Percentiles rank a stretch among this genome's conserved stretches.
Conservation (phyloP, 2,113 vertebrate genomes). For the Pantherophis guttatus region DNA sequence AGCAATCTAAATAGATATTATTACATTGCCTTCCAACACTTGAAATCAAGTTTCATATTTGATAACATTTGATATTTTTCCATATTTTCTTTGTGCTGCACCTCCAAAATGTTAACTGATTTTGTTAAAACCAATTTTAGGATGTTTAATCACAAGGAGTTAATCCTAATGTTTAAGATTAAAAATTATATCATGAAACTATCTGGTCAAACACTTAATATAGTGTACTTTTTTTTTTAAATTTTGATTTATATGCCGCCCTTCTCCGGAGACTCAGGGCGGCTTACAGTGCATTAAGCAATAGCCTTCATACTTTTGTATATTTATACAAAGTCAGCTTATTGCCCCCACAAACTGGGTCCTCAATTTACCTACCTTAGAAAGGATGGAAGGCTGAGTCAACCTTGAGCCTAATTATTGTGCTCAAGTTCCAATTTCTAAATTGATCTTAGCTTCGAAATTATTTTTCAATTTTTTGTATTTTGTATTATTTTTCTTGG, state of each 20-base stretch:
- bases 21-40: not conserved
- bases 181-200: not conserved
- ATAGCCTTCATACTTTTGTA: no score
- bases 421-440: not conserved
- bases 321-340: no score
- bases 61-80: not conserved
- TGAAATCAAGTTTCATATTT: not conserved
- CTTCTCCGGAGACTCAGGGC: no score
- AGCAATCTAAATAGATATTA: not conserved
- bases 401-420: not conserved
- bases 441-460: not conserved
- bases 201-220: not conserved
- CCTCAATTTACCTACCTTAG: no score
- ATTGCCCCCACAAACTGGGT: no score
- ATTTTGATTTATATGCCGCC: no score
- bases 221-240: not conserved
- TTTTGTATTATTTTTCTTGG: not conserved
- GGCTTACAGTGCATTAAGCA: no score
- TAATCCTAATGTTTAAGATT: not conserved
- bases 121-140: not conserved
- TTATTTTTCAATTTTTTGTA: not conserved
- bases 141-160: not conserved
- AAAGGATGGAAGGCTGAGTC: no score
- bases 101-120: not conserved
- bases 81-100: not conserved